A percentile compares a stretch with the other conserved stretches of the same genome.
Conservation (phyloP, 2,888 invertebrate genomes). For the Tachystola acroxantha region DNA sequence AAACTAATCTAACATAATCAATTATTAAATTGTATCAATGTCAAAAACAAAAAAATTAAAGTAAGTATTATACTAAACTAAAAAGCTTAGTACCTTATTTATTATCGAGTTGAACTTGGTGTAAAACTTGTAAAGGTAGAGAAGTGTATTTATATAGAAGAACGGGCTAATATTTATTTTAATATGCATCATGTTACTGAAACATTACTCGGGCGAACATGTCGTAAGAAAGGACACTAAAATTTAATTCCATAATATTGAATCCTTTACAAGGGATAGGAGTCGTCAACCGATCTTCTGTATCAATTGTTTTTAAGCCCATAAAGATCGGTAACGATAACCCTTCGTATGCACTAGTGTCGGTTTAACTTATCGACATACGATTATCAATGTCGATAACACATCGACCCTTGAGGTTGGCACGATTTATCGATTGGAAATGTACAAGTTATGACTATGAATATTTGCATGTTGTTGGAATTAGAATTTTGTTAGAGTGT, state of each 20-base stretch:
- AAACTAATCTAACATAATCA: too few species aligned
- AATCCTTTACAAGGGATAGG: constrained; percentile 44
- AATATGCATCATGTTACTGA: too few species aligned
- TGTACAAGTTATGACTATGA: constrained; percentile 49
- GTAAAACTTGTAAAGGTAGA: too few species aligned
- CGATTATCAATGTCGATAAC: constrained; percentile 55
- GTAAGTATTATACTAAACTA: too few species aligned
- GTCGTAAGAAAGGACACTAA: constrained; percentile 31
- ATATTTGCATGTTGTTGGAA: constrained; percentile 45
- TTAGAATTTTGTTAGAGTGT: constrained; percentile 30
- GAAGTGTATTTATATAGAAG: too few species aligned
- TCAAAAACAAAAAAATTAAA: too few species aligned
- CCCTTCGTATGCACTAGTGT: constrained; percentile 50
- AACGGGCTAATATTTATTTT: too few species aligned
- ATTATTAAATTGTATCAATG: too few species aligned
- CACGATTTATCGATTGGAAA: constrained; percentile 58
- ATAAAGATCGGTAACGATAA: constrained; percentile 66
- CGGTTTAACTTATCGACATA: constrained; percentile 43
- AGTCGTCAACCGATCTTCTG: constrained; percentile 32
- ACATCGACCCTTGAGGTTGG: constrained; percentile 58
- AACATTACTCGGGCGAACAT: constrained; percentile 6
- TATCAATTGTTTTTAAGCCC: constrained; percentile 52
- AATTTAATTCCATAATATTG: constrained; percentile 57
- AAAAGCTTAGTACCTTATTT: too few species aligned
- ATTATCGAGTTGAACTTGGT: too few species aligned